A percentile compares a stretch with the other conserved stretches of the same genome.
Evolutionary conservation across 2,888 invertebrate species (phyloP).

Genomic region (Zootermopsis nevadensis): DNA sequence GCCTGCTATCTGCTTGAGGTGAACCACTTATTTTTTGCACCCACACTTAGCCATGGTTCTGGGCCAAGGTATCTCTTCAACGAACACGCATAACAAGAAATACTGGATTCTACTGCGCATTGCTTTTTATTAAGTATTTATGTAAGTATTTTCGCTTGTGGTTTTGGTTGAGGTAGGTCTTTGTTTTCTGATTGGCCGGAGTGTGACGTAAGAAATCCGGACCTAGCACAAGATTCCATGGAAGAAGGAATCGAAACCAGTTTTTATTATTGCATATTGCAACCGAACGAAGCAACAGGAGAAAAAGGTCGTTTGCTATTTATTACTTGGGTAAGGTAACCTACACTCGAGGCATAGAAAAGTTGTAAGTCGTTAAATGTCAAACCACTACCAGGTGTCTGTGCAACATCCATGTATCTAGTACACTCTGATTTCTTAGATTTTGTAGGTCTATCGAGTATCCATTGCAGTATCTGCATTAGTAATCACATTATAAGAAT

Average conservation of each 20-base stretch:
- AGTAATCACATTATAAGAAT: no score
- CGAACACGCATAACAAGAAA: neutral
- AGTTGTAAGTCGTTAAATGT: slow-evolving; percentile 30
- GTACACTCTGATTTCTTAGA: neutral
- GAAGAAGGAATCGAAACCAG: slow-evolving; percentile 26
- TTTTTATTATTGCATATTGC: slow-evolving; percentile 32
- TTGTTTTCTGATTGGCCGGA: slow-evolving; percentile 26
- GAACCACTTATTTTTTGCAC: slow-evolving; percentile 5
- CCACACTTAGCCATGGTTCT: neutral
- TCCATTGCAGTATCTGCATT: neutral
- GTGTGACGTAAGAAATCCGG: neutral
- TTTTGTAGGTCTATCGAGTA: no score
- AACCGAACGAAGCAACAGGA: neutral
- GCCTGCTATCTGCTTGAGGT: neutral
- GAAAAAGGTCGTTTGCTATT: neutral
- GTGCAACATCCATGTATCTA: neutral
- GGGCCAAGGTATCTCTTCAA: neutral
- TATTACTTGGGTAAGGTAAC: slow-evolving; percentile 28
- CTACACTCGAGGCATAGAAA: neutral
- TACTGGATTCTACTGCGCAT: neutral
- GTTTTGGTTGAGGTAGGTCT: slow-evolving; percentile 33
- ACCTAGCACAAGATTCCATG: slow-evolving; percentile 24
- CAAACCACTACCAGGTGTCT: neutral
- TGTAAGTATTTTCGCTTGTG: slow-evolving; percentile 6
- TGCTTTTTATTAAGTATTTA: neutral